phyloP scores from a whole-genome alignment of 2,888 invertebrate species.

The Leucania comma region DNA sequence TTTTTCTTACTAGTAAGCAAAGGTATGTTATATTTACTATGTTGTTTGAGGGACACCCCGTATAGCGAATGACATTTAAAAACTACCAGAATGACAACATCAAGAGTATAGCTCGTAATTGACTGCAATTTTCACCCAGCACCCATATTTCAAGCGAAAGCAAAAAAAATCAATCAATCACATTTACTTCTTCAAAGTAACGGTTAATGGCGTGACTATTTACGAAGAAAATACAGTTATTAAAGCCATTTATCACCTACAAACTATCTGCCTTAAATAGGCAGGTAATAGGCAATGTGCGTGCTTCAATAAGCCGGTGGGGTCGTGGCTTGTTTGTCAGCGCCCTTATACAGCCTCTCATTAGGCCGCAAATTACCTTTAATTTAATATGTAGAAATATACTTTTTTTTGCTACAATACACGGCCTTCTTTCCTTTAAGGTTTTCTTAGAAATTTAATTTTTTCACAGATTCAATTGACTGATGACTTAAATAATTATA shows the following conservation, averaged over 20 bases:
- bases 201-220: slow-evolving; percentile 46
- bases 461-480: too few relatives aligned
- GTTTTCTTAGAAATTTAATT: too few relatives aligned
- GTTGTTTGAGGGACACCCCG: not conserved
- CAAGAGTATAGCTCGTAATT: slow-evolving; percentile 22
- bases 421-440: too few relatives aligned
- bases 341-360: slow-evolving; percentile 45
- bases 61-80: not conserved
- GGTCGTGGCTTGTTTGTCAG: slow-evolving; percentile 20
- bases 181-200: slow-evolving; percentile 28
- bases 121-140: slow-evolving; percentile 40
- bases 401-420: too few relatives aligned
- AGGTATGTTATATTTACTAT: not conserved
- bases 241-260: slow-evolving; percentile 57
- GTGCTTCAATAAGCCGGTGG: slow-evolving; percentile 27
- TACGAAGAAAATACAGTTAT: slow-evolving; percentile 63
- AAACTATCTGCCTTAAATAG: slow-evolving; percentile 61
- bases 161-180: slow-evolving; percentile 42
- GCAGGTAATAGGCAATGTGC: slow-evolving; percentile 46
- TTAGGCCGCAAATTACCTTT: slow-evolving; percentile 40
- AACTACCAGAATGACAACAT: not conserved
- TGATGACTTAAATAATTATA: too few relatives aligned
- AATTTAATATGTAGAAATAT: slow-evolving; percentile 48
- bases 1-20: not conserved
- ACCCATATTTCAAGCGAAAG: slow-evolving; percentile 18